A percentile compares a stretch with the other conserved stretches of the same genome.
phyloP scores from a whole-genome alignment of 2,797 vertebrate species.

The Hippocampus kuda region DNA sequence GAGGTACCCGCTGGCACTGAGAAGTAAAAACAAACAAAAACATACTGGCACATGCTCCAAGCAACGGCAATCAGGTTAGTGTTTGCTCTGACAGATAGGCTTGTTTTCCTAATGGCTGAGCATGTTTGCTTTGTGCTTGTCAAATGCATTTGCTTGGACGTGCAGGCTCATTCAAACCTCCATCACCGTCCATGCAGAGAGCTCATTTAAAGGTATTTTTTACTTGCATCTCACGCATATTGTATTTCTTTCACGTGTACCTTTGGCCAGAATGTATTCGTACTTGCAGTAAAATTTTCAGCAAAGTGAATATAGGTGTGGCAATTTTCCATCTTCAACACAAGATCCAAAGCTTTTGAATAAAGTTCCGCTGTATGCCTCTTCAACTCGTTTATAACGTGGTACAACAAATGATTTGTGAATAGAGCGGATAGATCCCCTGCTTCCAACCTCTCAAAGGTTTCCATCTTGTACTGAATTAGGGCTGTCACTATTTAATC shows the following conservation, averaged over 20 bases:
- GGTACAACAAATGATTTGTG: too few species aligned
- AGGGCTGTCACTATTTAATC: too few species aligned
- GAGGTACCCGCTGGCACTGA: conserved; percentile 2
- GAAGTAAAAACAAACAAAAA: conserved; percentile 28
- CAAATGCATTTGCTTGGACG: conserved; percentile 50
- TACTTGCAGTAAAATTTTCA: conserved; percentile 7
- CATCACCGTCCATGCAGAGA: conserved; percentile 5
- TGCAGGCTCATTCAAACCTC: conserved; percentile 34
- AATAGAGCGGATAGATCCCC: too few species aligned
- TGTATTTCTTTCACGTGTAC: neutral
- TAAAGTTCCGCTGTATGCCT: neutral
- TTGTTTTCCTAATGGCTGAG: conserved; percentile 56
- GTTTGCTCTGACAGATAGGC: conserved; percentile 62
- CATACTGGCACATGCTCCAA: conserved; percentile 43
- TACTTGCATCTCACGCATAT: neutral
- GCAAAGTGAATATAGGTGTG: neutral
- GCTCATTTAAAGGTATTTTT: neutral
- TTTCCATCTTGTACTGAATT: too few species aligned
- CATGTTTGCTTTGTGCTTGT: conserved; percentile 60
- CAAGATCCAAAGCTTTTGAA: neutral
- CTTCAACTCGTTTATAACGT: neutral
- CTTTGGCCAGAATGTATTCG: conserved; percentile 26
- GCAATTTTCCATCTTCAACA: neutral
- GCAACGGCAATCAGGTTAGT: conserved; percentile 46
- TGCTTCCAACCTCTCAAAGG: too few species aligned